Percentiles rank a stretch among this genome's conserved stretches.
Conservation (phyloP, 2,113 vertebrate species). For the Equus quagga region DNA sequence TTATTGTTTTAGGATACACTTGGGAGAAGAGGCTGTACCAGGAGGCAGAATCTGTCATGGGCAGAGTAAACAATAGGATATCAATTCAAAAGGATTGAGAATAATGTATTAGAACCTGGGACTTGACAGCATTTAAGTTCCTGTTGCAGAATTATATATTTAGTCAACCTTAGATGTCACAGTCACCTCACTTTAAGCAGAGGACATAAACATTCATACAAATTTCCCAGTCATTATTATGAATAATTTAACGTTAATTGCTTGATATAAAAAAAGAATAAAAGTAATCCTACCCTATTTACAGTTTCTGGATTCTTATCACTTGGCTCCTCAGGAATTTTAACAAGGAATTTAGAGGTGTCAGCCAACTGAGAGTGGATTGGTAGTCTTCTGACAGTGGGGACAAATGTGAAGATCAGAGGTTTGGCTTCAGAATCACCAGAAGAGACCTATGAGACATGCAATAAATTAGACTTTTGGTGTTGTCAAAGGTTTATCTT, state of each 20-base stretch:
- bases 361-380: conserved; percentile 86
- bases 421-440: conserved; percentile 86
- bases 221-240: conserved; percentile 35
- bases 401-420: conserved; percentile 92
- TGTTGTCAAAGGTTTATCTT: conserved; percentile 14
- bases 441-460: conserved; percentile 83
- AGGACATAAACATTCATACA: conserved; percentile 50
- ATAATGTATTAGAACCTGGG: background rate
- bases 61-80: background rate
- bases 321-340: conserved; percentile 83
- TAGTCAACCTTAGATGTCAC: conserved; percentile 15
- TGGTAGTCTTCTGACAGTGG: conserved; percentile 90
- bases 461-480: conserved; percentile 67
- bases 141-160: background rate
- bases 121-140: background rate
- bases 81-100: background rate
- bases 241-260: conserved; percentile 35
- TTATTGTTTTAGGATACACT: background rate
- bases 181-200: conserved; percentile 9
- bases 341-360: conserved; percentile 84
- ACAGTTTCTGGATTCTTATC: conserved; percentile 79
- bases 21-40: background rate
- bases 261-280: conserved; percentile 30
- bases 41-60: background rate
- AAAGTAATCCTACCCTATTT: conserved; percentile 85